phyloP scores from a whole-genome alignment of 2,113 vertebrate species.

The Himantopus leucocephalus region DNA sequence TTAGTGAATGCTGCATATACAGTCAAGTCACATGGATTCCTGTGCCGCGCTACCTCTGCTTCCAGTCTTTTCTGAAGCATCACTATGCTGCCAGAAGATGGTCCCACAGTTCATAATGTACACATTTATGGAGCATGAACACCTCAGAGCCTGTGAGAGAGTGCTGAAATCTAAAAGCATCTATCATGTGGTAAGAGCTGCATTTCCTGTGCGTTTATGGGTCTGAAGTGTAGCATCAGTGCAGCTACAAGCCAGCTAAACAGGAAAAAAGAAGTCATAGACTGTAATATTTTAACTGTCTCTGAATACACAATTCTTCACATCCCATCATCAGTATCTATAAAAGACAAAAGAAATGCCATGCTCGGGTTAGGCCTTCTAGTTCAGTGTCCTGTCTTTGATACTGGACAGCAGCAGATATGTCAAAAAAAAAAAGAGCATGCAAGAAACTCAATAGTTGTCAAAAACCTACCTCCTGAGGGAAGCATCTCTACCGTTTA shows the following conservation, averaged over 20 bases:
- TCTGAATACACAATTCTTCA: background rate
- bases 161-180: background rate
- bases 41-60: background rate
- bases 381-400: background rate
- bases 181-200: background rate
- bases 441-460: background rate
- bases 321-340: background rate
- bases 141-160: background rate
- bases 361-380: background rate
- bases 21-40: background rate
- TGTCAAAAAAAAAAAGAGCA: background rate
- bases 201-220: background rate
- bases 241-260: background rate
- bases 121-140: background rate
- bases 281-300: background rate
- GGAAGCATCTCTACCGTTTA: background rate
- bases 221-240: background rate
- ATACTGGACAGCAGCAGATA: background rate
- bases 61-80: background rate
- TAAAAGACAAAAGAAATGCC: background rate
- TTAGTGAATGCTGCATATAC: background rate
- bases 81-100: background rate
- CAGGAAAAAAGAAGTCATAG: background rate
- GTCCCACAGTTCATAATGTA: background rate
- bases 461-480: background rate